Conservation (phyloP, 2,888 invertebrate species). For the Pasiphila rectangulata region DNA sequence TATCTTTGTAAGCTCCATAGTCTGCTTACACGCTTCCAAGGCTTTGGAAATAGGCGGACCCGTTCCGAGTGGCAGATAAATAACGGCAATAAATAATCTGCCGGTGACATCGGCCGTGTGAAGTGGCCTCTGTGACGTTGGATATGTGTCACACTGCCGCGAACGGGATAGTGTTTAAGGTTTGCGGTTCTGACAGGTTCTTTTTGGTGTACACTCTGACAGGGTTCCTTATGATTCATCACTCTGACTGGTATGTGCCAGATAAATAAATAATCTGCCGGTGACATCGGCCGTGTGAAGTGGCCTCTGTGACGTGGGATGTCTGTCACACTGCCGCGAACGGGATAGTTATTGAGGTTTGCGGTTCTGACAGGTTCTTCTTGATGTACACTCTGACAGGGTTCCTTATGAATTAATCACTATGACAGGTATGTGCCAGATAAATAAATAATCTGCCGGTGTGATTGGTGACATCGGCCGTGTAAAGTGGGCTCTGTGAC, state of each 20-base stretch:
- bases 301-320: conserved; percentile 55
- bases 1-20: conserved; percentile 8
- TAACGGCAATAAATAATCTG: conserved; percentile 76
- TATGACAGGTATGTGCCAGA: neutral
- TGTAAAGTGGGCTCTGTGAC: conserved; percentile 67
- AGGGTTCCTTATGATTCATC: too few relatives aligned
- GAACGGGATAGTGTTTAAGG: neutral
- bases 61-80: conserved; percentile 62
- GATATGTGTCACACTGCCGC: conserved; percentile 40
- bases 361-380: neutral
- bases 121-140: conserved; percentile 62
- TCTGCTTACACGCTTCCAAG: conserved; percentile 10
- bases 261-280: conserved; percentile 43
- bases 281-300: conserved; percentile 71
- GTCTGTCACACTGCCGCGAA: conserved; percentile 39
- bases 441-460: conserved; percentile 45
- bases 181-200: neutral
- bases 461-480: conserved; percentile 70
- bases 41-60: conserved; percentile 34
- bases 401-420: neutral
- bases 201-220: too few relatives aligned
- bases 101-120: conserved; percentile 65
- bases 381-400: too few relatives aligned
- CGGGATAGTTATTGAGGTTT: neutral
- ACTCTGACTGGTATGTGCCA: neutral